A percentile compares a stretch with the other conserved stretches of the same genome.
Evolutionary conservation across 2,888 invertebrate species (phyloP).

Genomic region (Sepiola atlantica): DNA sequence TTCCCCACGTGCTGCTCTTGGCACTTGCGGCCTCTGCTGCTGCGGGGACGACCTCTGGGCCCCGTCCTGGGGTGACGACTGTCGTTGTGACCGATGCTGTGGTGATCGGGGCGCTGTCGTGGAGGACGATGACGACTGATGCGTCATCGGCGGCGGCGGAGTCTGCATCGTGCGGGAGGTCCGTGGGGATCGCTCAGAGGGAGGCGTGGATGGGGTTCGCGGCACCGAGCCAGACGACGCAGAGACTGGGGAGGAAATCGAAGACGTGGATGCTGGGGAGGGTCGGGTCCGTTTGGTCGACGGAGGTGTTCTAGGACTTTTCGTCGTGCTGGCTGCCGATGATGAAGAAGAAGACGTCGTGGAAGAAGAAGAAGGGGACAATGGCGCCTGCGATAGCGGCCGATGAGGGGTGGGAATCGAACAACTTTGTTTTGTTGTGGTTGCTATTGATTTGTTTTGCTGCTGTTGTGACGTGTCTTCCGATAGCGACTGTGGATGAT

Average conservation of each 20-base stretch:
- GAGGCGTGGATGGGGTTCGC: not conserved
- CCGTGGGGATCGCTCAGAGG: not conserved
- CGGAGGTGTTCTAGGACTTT: not conserved
- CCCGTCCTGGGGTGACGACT: not conserved
- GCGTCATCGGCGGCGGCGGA: not conserved
- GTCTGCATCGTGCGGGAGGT: not conserved
- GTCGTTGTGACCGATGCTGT: slow-evolving; percentile 11
- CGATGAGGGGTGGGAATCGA: not conserved
- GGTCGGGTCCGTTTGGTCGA: not conserved
- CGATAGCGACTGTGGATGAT: not conserved
- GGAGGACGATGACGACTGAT: not conserved
- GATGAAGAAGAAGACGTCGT: slow-evolving; percentile 22
- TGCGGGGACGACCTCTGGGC: not conserved
- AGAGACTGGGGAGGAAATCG: not conserved
- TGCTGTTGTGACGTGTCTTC: not conserved
- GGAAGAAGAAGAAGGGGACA: slow-evolving; percentile 5
- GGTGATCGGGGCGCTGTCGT: not conserved
- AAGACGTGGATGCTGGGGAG: not conserved
- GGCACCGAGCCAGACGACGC: not conserved
- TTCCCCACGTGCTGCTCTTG: not conserved
- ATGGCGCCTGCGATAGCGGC: not conserved
- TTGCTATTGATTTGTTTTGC: not conserved
- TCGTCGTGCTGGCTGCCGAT: not conserved
- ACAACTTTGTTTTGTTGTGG: not conserved
- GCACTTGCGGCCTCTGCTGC: not conserved